Conservation (phyloP, 2,888 invertebrate genomes). For the Leptopterna dolabrata region DNA sequence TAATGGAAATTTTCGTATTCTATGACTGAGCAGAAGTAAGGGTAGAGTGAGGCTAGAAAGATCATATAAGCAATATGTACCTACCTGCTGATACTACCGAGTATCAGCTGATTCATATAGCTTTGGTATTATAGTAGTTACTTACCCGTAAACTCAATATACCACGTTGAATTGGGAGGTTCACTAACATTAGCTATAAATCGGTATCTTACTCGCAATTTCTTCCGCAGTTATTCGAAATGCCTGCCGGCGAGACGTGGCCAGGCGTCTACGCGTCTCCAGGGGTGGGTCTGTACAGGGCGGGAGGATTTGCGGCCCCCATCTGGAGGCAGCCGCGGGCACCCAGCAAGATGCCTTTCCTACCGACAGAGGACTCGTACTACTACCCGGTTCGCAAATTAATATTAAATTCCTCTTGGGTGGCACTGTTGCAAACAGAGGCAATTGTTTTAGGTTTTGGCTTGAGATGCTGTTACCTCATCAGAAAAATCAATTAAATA, state of each 20-base stretch:
- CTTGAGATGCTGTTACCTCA: background rate
- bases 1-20: too few species aligned
- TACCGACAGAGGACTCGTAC: constrained; percentile 53
- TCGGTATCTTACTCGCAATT: background rate
- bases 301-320: constrained; percentile 36
- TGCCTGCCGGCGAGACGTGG: constrained; percentile 40
- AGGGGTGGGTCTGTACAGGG: constrained; percentile 35
- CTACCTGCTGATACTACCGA: too few species aligned
- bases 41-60: too few species aligned
- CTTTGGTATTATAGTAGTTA: too few species aligned
- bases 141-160: too few species aligned
- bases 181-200: background rate
- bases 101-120: too few species aligned
- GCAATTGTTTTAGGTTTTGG: background rate
- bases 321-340: constrained; percentile 42
- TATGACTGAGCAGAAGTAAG: too few species aligned
- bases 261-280: constrained; percentile 27
- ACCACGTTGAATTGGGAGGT: too few species aligned
- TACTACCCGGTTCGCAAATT: constrained; percentile 52
- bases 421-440: background rate
- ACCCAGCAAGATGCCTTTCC: constrained; percentile 13
- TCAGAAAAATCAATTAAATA: too few species aligned
- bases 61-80: too few species aligned
- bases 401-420: too few species aligned
- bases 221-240: constrained; percentile 16